These are phyloP conservation scores for Drosophila incognita DNA, from an alignment of 2,888 invertebrate genomes.

Conservation along the genomic window DNA sequence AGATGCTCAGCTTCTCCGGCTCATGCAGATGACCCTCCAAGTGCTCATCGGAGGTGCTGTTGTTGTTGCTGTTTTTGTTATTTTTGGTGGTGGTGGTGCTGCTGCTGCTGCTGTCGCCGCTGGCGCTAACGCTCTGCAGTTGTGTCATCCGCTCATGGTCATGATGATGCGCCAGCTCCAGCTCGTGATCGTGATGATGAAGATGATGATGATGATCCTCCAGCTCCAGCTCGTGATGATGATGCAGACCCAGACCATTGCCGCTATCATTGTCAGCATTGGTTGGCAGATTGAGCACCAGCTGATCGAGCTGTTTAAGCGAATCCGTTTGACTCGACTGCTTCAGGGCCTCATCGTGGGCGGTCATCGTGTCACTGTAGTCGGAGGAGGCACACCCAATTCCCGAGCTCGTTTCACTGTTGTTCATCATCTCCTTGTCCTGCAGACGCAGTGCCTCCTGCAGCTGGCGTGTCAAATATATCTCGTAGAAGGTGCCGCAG, in stretches of 20 bases:
- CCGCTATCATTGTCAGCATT: conserved; percentile 85
- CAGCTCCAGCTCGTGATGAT: conserved; percentile 54
- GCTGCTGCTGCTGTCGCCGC: conserved; percentile 21
- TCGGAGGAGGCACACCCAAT: conserved; percentile 86
- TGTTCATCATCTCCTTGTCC: conserved; percentile 84
- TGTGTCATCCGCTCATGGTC: conserved; percentile 48
- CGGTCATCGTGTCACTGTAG: conserved; percentile 83
- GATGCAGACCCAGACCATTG: conserved; percentile 56
- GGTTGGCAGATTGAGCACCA: conserved; percentile 84
- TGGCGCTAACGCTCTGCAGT: conserved; percentile 14
- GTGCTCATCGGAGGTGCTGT: conserved; percentile 87
- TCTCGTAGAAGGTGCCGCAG: conserved; percentile 90
- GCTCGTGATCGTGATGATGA: conserved; percentile 45
- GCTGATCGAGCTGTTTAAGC: conserved; percentile 81
- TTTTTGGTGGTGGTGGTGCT: conserved; percentile 14
- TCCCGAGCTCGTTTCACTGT: conserved; percentile 85
- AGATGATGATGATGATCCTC: conserved; percentile 30
- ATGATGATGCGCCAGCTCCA: conserved; percentile 39
- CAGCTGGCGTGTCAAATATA: conserved; percentile 83
- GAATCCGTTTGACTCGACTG: conserved; percentile 64
- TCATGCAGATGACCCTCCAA: conserved; percentile 86
- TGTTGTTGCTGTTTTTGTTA: conserved; percentile 66
- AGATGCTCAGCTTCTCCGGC: conserved; percentile 85
- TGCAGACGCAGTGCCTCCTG: conserved; percentile 81
- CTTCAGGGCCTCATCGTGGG: conserved; percentile 72